Base-by-base conservation (phyloP, 1,140 invertebrate species). In the Hycleus phaleratus region DNA sequence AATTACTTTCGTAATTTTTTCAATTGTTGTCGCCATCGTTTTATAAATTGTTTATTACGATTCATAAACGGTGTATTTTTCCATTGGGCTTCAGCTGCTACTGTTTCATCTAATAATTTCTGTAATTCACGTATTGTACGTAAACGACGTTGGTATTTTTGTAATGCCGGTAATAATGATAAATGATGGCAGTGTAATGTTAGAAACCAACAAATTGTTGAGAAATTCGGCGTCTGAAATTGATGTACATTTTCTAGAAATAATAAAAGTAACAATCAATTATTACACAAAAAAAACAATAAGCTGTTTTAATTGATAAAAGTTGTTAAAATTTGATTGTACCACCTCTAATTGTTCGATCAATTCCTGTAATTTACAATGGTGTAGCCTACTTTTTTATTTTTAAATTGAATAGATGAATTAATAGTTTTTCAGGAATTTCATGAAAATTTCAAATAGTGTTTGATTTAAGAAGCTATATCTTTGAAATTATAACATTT, bases 131-230 rank as follows among this genome's bases (percentile, higher is more conserved):
- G 81, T 40, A 96, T 83, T 38, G 88, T 87, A 57, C 93, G 82
- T 54, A 86, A 75, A 59, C 90, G 82, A 56, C 90, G 79, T 67
- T 92, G 88, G 71, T 97, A 93, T 49, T 90, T 91, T 68, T 92
- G 86, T 12, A 94, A 80, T 2, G 90, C 85, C 3, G 95, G 94
- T 59, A 96, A 78, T 26, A 97, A 79, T 25, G 91, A 87, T 42
- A 98, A 79, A 71, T 97, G 93, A 76, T 97, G 93, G 70, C 88
- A 90, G 71, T 95, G 91, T 9, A 98, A 78, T 0, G 95, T 97
- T 26, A 98, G 76, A 74, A 96, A 97, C 90, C 95, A 98, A 72
- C 95, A 97, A 63, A 96, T 90, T 0, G 95, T 97, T 26, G 91
- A 87, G 75, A 98, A 98, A 69, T 95, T 97, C 0, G 86, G 80